These are phyloP conservation scores for Melanotaenia pygmaea DNA, from an alignment of 2,797 vertebrate genomes.

Conservation along the genomic window DNA sequence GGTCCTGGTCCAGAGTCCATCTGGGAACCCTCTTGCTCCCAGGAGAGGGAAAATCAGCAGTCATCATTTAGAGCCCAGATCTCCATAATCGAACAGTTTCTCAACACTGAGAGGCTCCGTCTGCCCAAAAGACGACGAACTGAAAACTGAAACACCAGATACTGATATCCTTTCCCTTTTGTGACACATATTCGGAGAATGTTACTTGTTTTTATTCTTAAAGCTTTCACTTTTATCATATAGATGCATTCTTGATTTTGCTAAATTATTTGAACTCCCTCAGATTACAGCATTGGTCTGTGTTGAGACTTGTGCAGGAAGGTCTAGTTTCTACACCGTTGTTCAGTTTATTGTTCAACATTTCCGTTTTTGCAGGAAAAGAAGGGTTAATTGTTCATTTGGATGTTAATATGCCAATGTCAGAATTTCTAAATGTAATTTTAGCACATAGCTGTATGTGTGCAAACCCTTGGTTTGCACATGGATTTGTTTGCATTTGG, in stretches of 20 bases:
- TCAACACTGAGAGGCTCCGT: slow-evolving; percentile 66
- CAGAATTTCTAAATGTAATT: background rate
- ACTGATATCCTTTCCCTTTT: background rate
- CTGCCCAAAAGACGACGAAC: slow-evolving; percentile 67
- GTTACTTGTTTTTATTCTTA: background rate
- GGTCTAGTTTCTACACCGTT: background rate
- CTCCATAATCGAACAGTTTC: slow-evolving; percentile 75
- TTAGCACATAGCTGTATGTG: background rate
- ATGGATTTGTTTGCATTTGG: background rate
- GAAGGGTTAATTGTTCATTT: background rate
- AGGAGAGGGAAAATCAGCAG: slow-evolving; percentile 65
- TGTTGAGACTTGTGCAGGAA: background rate
- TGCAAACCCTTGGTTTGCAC: background rate
- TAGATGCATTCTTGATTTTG: background rate
- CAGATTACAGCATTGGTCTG: background rate
- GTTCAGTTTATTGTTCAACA: background rate
- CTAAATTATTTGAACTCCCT: background rate
- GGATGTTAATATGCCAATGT: background rate
- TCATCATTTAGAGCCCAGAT: slow-evolving; percentile 76
- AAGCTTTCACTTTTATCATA: background rate
- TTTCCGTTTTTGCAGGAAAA: background rate
- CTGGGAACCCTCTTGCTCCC: slow-evolving; percentile 45
- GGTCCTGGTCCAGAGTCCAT: slow-evolving; percentile 21
- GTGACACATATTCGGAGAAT: background rate
- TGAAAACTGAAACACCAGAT: slow-evolving; percentile 43